Conservation (phyloP, 2,888 invertebrate species). For the Eretmocerus hayati region DNA sequence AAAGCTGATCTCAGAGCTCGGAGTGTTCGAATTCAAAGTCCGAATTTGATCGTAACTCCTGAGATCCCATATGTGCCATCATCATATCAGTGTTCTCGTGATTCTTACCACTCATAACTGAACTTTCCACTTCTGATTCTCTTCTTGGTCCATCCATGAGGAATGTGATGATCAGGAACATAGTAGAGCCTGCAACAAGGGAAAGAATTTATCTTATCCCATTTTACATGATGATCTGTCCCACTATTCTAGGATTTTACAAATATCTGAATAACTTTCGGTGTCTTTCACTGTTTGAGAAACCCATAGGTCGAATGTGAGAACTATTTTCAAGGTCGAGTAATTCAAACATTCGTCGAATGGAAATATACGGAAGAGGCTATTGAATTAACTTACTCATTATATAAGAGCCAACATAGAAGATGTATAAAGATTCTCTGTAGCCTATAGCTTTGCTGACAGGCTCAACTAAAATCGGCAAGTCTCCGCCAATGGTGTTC, state of each 20-base stretch:
- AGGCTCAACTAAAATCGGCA: slow-evolving; percentile 82
- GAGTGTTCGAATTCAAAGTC: slow-evolving; percentile 34
- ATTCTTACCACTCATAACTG: slow-evolving; percentile 40
- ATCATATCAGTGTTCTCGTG: slow-evolving; percentile 52
- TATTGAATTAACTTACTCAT: slow-evolving; percentile 77
- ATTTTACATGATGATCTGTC: too few species aligned
- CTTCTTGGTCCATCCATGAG: slow-evolving; percentile 62
- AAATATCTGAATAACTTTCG: too few species aligned
- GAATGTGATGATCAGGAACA: slow-evolving; percentile 76
- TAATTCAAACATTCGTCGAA: too few species aligned
- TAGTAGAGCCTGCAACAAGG: slow-evolving; percentile 72
- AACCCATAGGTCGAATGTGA: too few species aligned
- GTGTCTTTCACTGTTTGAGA: too few species aligned
- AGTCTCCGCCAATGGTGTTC: slow-evolving; percentile 87
- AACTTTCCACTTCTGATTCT: slow-evolving; percentile 34
- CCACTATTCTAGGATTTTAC: too few species aligned
- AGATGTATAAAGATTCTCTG: slow-evolving; percentile 76
- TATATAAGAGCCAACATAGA: slow-evolving; percentile 81
- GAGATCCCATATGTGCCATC: slow-evolving; percentile 38
- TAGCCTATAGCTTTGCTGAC: slow-evolving; percentile 76
- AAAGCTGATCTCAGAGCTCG: slow-evolving; percentile 28
- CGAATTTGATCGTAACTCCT: slow-evolving; percentile 34
- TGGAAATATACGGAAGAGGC: too few species aligned
- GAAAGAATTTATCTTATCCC: too few species aligned
- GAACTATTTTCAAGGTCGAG: too few species aligned